Evolutionary conservation across 1,140 invertebrate genomes (phyloP).

Genomic region (Yoshiicerus persimilis): DNA sequence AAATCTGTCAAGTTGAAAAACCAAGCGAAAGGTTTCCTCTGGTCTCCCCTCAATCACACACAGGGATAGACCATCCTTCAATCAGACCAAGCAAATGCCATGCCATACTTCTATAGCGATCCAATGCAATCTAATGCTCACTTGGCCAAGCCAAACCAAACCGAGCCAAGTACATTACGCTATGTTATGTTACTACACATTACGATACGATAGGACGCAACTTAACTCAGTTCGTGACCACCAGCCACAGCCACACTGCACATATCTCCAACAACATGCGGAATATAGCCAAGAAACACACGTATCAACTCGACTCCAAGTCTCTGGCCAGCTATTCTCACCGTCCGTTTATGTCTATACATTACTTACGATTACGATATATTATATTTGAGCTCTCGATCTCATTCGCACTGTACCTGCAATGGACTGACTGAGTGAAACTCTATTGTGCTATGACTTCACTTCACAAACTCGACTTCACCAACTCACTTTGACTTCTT

Average conservation of each 20-base stretch:
- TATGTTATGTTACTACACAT: background rate
- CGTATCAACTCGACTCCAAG: background rate
- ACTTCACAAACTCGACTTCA: background rate
- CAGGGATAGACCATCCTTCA: conserved; percentile 27
- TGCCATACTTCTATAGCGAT: background rate
- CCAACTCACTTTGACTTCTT: background rate
- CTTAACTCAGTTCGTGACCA: conserved; percentile 29
- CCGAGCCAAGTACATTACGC: background rate
- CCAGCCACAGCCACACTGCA: conserved; percentile 8
- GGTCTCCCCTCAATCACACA: conserved; percentile 43
- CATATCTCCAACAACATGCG: background rate
- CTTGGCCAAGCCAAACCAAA: background rate
- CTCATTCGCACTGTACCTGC: background rate
- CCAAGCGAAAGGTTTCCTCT: conserved; percentile 31
- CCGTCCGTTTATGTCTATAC: background rate
- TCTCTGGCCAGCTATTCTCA: background rate
- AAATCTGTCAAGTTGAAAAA: conserved; percentile 47
- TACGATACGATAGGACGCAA: background rate
- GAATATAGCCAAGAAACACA: background rate
- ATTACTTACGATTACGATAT: background rate
- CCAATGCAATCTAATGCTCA: background rate
- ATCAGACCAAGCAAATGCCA: conserved; percentile 29
- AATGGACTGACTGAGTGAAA: background rate
- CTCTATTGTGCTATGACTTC: background rate
- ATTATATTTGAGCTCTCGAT: conserved; percentile 6